Evolutionary conservation across 2,888 invertebrate species (phyloP), one percentile per base, ranked within the genome.

Genomic region (Drosophila lutescens): DNA sequence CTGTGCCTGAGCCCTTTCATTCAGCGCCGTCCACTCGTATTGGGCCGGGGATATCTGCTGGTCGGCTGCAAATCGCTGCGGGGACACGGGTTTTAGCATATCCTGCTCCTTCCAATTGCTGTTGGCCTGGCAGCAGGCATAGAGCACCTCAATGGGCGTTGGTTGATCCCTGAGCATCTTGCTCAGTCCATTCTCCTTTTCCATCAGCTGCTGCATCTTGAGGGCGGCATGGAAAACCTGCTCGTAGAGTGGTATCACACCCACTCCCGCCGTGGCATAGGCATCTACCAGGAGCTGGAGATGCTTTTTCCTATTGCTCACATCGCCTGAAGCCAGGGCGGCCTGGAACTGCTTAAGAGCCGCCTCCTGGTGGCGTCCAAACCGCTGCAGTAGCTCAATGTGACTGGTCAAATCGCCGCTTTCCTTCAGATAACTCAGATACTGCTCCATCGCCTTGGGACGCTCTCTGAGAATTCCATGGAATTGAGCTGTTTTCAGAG

Each of bases 391-490:
- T 59, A 96, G 91, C 91, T 96, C 95, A 3, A 94, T 94, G 15
- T 81, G 78, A 30, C 55, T 46, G 49, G 65, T 57, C 0, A 83
- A 30, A 12, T 81, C 76, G 34, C 95, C 93, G 74, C 95, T 94
- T 72, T 95, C 94, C 77, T 95, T 94, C n/a, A 97, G 91, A 90
- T 96, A 96, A 79, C 95, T 94, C 10, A 95, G 93, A 88, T 97
- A 97, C 80, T 96, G 95, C 74, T 94, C 94, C 10, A 96, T 93
- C 0, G 97, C 97, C 5, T 94, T 92, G 1, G 95, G 95, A 63
- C 95, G 93, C n/a, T 94, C 94, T 0, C 95, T 92, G 1, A 98
- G 90, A 49, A 97, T 92, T 79, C 95, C 94, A 70, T 95, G 94
- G 36, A 97, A 95, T 46, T 96, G 90, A 68, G 94, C 94, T 77